Percentiles rank a stretch among this genome's conserved stretches.
Conservation (phyloP, 2,888 invertebrate genomes). For the Cryptophagus acutangulus region DNA sequence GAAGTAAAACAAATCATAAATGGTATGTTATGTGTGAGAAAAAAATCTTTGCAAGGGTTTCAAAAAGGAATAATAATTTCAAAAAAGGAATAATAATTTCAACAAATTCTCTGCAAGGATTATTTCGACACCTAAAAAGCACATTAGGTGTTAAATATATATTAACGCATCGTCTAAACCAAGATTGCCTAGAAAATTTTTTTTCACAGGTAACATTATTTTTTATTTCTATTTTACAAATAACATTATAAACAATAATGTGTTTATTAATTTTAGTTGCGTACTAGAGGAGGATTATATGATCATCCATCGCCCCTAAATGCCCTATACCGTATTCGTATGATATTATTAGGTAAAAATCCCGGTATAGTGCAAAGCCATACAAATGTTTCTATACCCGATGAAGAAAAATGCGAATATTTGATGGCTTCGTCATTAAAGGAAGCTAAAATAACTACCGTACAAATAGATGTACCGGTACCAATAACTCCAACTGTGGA, state of each 20-base stretch:
- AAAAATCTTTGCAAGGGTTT: constrained; percentile 11
- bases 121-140: constrained; percentile 15
- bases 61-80: constrained; percentile 14
- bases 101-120: constrained; percentile 9
- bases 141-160: constrained; percentile 17
- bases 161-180: constrained; percentile 25
- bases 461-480: no score
- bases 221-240: no score
- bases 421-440: no score
- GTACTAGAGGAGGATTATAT: constrained; percentile 18
- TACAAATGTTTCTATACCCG: not conserved
- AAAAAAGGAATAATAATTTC: constrained; percentile 9
- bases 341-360: constrained; percentile 25
- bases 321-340: constrained; percentile 20
- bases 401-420: no score
- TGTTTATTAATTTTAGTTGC: no score
- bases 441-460: no score
- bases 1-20: constrained; percentile 12
- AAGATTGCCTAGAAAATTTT: constrained; percentile 22
- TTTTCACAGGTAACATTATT: no score
- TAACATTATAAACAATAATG: no score
- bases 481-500: no score
- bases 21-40: constrained; percentile 10
- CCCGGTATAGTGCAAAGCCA: constrained; percentile 9
- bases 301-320: constrained; percentile 24